Evolutionary conservation across 2,797 vertebrate species (phyloP).

Genomic region (Tadarida brasiliensis): DNA sequence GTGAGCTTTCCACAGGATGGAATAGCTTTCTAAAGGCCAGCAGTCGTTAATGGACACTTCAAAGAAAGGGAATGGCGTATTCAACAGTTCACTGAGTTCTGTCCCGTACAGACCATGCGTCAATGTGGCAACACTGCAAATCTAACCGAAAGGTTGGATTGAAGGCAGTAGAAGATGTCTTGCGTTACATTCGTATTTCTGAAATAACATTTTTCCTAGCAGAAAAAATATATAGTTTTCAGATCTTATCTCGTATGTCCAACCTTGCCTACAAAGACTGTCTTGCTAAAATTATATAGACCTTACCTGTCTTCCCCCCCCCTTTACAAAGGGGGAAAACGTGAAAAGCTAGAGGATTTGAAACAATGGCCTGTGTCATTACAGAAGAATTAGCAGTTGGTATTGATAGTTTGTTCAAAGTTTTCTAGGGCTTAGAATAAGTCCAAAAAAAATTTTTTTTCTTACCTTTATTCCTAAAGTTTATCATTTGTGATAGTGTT

Average conservation of each 20-base stretch:
- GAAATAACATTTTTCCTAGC: conserved; percentile 56
- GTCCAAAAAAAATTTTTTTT: not conserved
- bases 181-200: conserved; percentile 40
- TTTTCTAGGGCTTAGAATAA: not conserved
- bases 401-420: not conserved
- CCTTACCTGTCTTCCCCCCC: not conserved
- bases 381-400: conserved; percentile 15
- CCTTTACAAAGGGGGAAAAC: not conserved
- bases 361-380: not conserved
- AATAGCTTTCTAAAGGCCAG: conserved; percentile 3
- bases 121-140: not conserved
- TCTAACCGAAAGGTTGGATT: conserved; percentile 27
- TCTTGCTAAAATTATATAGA: conserved; percentile 47
- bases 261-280: conserved; percentile 21
- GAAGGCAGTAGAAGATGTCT: not conserved
- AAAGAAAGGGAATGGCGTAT: conserved; percentile 29
- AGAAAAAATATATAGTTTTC: conserved; percentile 39
- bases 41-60: not conserved
- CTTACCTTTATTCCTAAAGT: conserved; percentile 16
- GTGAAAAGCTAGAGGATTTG: conserved; percentile 53
- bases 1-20: conserved; percentile 5
- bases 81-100: conserved; percentile 42
- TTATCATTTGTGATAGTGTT: conserved; percentile 18
- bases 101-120: not conserved
- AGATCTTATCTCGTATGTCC: conserved; percentile 50